Evolutionary conservation across 2,888 invertebrate species (phyloP), one percentile per base, ranked within the genome.

Genomic region (Euzophera pinguis): DNA sequence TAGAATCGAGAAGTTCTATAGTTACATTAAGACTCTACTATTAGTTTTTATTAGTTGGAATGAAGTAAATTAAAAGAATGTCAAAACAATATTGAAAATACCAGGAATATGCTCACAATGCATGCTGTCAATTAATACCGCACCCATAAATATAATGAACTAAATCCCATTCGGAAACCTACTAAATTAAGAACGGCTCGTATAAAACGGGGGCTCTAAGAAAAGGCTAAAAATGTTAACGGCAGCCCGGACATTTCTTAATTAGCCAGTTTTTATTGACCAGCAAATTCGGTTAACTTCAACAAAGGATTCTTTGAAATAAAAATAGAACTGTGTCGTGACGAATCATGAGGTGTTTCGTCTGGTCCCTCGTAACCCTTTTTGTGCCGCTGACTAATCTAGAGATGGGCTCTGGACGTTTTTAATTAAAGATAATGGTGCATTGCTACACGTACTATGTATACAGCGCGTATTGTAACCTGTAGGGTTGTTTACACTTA

Each of bases 371-470:
- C 74, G 78, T 79, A 81, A 82, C 82, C 84, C 86, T 88, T 88
- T 89, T 88, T 89, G 83, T 86, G 81, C 75, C 75, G 78, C 81
- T 68, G 75, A 79, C 86, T 87, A 88, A 90, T 88, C 89, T 84
- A 86, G 80, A 77, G 83, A 79, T 81, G 81, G 83, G 71, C 78
- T 75, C 77, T 71, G 69, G 69, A 74, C 60, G 78, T 78, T 89
- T 87, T 87, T 90, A 90, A 90, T 89, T 90, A 89, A 88, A 86
- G 78, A 83, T 86, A 84, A 83, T 84, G 76, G 77, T 73, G 84
- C 87, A 88, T 88, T 81, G 81, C 83, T 73, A 66, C 88, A 84
- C 87, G 89, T 85, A 77, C 67, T 69, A 74, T 75, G 73, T 71
- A 65, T 62, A 63, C 63, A 62, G 57, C 55, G 56, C 60, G 60